Conservation (phyloP, 2,113 vertebrate genomes). For the Chrysemys picta region DNA sequence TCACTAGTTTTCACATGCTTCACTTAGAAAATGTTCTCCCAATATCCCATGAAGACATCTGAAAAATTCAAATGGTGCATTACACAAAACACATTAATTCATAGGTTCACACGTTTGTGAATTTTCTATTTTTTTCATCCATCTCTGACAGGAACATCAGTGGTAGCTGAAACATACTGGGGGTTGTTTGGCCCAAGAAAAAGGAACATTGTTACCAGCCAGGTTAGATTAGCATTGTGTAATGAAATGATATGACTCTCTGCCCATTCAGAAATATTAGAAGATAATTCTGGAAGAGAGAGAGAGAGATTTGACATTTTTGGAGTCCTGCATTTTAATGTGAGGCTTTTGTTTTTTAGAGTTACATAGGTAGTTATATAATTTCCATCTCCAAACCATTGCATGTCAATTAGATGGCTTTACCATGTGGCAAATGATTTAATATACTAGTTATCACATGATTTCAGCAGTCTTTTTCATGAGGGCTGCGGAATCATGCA, state of each 20-base stretch:
- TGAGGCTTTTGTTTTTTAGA: background rate
- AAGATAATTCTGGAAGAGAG: background rate
- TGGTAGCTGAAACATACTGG: background rate
- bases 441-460: background rate
- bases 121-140: background rate
- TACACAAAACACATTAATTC: background rate
- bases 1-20: background rate
- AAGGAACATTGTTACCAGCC: background rate
- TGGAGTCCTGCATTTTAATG: background rate
- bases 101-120: background rate
- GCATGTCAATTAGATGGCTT: background rate
- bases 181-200: background rate
- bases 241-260: background rate
- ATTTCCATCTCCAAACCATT: background rate
- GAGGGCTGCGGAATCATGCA: background rate
- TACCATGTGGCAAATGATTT: background rate
- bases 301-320: background rate
- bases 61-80: background rate
- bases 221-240: background rate
- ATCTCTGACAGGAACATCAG: background rate
- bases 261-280: background rate
- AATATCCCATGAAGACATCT: background rate
- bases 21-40: background rate
- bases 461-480: background rate
- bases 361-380: background rate